Evolutionary conservation across 2,888 invertebrate species (phyloP).

Genomic region (Acleris laterana): DNA sequence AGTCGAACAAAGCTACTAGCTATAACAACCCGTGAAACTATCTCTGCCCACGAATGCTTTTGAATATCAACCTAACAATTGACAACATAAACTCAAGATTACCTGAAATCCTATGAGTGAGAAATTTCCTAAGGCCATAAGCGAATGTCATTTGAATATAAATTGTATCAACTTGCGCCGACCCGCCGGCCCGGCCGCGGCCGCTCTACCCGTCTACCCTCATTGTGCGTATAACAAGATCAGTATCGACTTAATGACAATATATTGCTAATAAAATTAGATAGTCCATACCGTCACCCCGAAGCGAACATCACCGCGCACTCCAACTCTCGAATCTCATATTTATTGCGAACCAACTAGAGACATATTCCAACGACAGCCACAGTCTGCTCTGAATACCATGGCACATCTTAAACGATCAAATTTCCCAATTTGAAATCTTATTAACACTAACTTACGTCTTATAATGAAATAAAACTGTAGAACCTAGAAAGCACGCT

Average conservation of each 20-base stretch:
- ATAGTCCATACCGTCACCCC: constrained; percentile 79
- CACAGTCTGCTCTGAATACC: constrained; percentile 66
- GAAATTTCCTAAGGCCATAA: constrained; percentile 76
- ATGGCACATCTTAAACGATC: constrained; percentile 55
- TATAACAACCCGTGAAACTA: constrained; percentile 34
- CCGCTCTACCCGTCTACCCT: constrained; percentile 67
- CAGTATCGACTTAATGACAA: constrained; percentile 85
- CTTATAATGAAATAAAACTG: constrained; percentile 53
- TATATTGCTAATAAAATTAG: constrained; percentile 85
- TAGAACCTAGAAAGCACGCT: constrained; percentile 66
- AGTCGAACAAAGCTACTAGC: constrained; percentile 23
- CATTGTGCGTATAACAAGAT: constrained; percentile 84
- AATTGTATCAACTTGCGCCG: constrained; percentile 70
- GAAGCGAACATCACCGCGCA: constrained; percentile 68
- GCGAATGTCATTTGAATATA: constrained; percentile 83
- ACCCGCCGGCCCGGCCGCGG: constrained; percentile 48
- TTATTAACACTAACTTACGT: constrained; percentile 59
- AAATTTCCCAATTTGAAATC: constrained; percentile 60
- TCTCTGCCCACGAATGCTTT: constrained; percentile 31
- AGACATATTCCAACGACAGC: constrained; percentile 79
- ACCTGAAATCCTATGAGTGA: constrained; percentile 80
- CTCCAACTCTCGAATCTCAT: constrained; percentile 70
- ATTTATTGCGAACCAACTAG: constrained; percentile 81
- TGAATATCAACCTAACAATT: constrained; percentile 45
- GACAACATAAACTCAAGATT: constrained; percentile 78